Evolutionary conservation across 2,888 invertebrate species (phyloP).

Genomic region (Cephus sareptanus): DNA sequence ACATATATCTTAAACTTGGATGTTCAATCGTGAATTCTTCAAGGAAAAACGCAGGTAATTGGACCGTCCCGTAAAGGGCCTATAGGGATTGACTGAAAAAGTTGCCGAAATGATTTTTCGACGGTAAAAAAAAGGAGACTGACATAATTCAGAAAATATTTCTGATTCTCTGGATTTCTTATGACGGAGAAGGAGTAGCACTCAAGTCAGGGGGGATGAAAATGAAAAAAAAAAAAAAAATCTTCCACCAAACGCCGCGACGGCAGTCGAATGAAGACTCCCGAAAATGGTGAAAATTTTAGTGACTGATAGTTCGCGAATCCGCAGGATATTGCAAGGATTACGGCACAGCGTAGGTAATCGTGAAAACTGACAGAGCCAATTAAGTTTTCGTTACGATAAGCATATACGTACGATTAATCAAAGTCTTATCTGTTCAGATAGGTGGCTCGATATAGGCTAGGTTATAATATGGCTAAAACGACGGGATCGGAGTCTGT

Average conservation of each 20-base stretch:
- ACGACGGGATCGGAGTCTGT: neutral
- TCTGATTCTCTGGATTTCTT: too few species aligned
- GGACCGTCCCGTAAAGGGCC: too few species aligned
- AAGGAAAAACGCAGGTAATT: too few species aligned
- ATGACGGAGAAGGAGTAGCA: neutral
- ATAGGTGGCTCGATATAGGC: neutral
- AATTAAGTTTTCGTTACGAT: constrained; percentile 2
- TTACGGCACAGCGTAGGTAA: neutral
- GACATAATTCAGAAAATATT: too few species aligned
- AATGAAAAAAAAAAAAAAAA: neutral
- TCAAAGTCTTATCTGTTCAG: constrained; percentile 18
- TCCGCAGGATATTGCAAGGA: neutral
- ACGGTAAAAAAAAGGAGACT: too few species aligned
- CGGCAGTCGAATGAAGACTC: neutral
- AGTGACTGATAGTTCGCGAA: neutral
- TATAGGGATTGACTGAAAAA: too few species aligned
- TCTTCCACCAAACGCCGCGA: neutral
- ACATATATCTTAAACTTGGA: too few species aligned
- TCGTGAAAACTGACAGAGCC: constrained; percentile 1
- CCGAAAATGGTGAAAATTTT: neutral
- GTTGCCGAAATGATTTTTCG: too few species aligned
- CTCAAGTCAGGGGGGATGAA: too few species aligned
- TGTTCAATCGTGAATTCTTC: too few species aligned
- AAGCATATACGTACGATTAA: constrained; percentile 23
- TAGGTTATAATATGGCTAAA: neutral